Conservation (phyloP, 2,888 invertebrate genomes). For the Aphelenchoides bicaudatus region DNA sequence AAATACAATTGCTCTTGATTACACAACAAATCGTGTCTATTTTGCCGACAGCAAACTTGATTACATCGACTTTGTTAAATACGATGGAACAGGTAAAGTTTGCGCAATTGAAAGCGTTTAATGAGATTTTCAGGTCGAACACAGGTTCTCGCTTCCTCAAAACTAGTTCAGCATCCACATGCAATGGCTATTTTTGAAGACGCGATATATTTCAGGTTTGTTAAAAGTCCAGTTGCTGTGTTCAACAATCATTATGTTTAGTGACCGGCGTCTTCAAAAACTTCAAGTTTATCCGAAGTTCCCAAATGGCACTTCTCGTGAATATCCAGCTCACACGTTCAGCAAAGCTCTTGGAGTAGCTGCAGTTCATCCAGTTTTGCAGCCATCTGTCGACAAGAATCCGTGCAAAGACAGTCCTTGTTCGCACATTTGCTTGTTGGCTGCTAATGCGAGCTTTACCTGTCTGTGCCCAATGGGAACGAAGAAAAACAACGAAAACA, state of each 20-base stretch:
- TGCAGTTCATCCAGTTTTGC: conserved; percentile 88
- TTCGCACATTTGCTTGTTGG: conserved; percentile 84
- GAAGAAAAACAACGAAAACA: conserved; percentile 47
- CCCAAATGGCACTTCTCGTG: conserved; percentile 55
- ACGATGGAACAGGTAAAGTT: conserved; percentile 74
- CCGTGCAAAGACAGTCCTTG: conserved; percentile 77
- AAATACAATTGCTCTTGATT: conserved; percentile 90
- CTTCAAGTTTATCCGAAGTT: conserved; percentile 59
- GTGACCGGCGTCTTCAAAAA: conserved; percentile 38
- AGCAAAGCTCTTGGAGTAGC: conserved; percentile 91
- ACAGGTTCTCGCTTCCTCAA: conserved; percentile 47
- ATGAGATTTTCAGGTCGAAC: conserved; percentile 36
- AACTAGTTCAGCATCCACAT: conserved; percentile 90
- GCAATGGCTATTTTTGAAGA: conserved; percentile 91
- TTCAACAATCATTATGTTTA: background rate
- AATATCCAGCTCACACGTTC: conserved; percentile 74
- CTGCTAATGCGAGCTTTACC: conserved; percentile 68
- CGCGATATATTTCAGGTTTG: conserved; percentile 82
- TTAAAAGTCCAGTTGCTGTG: background rate
- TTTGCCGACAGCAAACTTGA: conserved; percentile 95
- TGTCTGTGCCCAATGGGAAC: conserved; percentile 86
- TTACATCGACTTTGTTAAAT: conserved; percentile 94
- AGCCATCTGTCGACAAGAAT: conserved; percentile 70
- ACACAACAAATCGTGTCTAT: conserved; percentile 85
- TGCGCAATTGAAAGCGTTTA: background rate